Percentiles rank a stretch among this genome's conserved stretches.
Evolutionary conservation across 2,888 invertebrate species (phyloP).

Genomic region (Drosophila setosimentum): DNA sequence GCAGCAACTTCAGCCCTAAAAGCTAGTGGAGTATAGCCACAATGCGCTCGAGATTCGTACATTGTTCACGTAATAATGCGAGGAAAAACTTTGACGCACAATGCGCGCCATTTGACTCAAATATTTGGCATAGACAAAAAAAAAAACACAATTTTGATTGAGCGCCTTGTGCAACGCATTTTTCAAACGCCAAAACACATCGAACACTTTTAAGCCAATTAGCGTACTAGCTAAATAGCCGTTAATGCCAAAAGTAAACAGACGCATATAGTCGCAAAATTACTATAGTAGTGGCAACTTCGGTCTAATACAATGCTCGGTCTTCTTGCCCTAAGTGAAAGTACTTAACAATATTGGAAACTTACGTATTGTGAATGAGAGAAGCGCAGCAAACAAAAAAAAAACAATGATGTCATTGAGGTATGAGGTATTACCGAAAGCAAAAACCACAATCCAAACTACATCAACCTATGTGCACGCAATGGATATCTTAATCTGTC

Average conservation of each 20-base stretch:
- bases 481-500: too few species aligned
- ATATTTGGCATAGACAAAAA: slow-evolving; percentile 46
- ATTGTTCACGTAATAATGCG: slow-evolving; percentile 60
- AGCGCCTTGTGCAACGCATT: slow-evolving; percentile 66
- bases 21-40: slow-evolving; percentile 53
- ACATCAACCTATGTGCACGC: too few species aligned
- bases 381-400: not conserved
- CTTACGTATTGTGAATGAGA: not conserved
- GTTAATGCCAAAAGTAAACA: slow-evolving; percentile 69
- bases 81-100: slow-evolving; percentile 67
- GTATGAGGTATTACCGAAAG: not conserved
- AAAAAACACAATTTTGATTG: slow-evolving; percentile 51
- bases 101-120: slow-evolving; percentile 65
- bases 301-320: slow-evolving; percentile 62
- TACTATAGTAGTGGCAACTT: slow-evolving; percentile 9
- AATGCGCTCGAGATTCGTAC: slow-evolving; percentile 32
- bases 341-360: slow-evolving; percentile 33
- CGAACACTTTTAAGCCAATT: slow-evolving; percentile 69
- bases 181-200: slow-evolving; percentile 43
- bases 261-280: slow-evolving; percentile 37
- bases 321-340: slow-evolving; percentile 72
- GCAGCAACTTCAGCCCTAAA: slow-evolving; percentile 12
- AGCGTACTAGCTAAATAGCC: slow-evolving; percentile 60
- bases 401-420: slow-evolving; percentile 25
- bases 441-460: not conserved